Conservation (phyloP, 2,797 vertebrate species). For the Sciurus carolinensis region DNA sequence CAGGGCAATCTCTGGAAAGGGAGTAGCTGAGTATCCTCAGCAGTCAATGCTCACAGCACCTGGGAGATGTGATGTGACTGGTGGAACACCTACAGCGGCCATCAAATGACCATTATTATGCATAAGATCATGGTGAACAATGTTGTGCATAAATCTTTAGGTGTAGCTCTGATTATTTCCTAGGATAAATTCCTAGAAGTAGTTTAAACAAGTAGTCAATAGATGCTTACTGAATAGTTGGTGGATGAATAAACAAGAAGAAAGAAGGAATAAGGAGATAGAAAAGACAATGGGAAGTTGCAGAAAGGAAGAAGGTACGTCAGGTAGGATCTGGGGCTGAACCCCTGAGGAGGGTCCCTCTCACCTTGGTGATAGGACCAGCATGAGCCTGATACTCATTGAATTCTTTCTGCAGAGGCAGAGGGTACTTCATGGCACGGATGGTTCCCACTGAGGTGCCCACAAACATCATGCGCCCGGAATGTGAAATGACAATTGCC, state of each 20-base stretch:
- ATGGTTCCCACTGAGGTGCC: conserved; percentile 94
- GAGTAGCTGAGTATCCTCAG: not conserved
- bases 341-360: not conserved
- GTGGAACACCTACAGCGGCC: not conserved
- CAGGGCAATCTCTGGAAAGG: not conserved
- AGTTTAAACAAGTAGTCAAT: not conserved
- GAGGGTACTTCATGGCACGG: conserved; percentile 94
- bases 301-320: not conserved
- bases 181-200: conserved; percentile 26
- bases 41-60: not conserved
- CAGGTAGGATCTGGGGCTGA: not conserved
- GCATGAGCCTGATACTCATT: conserved; percentile 94
- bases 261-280: not conserved
- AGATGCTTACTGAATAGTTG: not conserved
- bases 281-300: not conserved
- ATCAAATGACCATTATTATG: not conserved
- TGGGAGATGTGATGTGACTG: not conserved
- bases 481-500: conserved; percentile 92
- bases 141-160: not conserved
- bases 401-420: conserved; percentile 93
- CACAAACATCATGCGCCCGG: conserved; percentile 93
- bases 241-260: not conserved
- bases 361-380: conserved; percentile 94
- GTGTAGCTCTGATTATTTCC: not conserved
- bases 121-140: not conserved